phyloP scores from a whole-genome alignment of 2,888 invertebrate species.

The Synergus japonicus region DNA sequence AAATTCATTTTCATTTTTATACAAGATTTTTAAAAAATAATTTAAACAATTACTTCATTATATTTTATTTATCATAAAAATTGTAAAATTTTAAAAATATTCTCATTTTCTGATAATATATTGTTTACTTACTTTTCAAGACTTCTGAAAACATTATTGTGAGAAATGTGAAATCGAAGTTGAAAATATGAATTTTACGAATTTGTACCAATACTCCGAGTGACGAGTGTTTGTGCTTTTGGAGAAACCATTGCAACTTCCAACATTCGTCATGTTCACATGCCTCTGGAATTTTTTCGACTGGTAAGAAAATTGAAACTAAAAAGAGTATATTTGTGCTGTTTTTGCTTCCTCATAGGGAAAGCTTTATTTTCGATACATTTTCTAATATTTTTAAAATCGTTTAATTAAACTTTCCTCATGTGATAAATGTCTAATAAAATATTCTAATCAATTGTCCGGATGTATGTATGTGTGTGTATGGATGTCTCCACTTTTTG shows the following conservation, averaged over 20 bases:
- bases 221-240: slow-evolving; percentile 5
- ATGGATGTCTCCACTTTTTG: too few species aligned
- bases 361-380: too few species aligned
- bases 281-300: slow-evolving; percentile 83
- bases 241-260: not conserved
- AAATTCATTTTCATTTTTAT: not conserved
- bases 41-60: too few species aligned
- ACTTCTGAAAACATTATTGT: not conserved
- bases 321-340: not conserved
- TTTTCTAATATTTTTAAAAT: too few species aligned
- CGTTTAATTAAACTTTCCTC: too few species aligned
- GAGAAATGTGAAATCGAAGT: not conserved
- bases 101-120: not conserved
- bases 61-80: too few species aligned
- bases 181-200: not conserved
- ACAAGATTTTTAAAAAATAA: too few species aligned
- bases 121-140: not conserved
- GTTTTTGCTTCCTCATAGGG: too few species aligned
- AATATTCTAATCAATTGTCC: too few species aligned
- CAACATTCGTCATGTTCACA: slow-evolving; percentile 79
- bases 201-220: not conserved
- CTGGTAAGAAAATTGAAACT: slow-evolving; percentile 78
- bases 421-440: too few species aligned
- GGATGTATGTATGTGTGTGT: too few species aligned
- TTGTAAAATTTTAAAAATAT: too few species aligned